Conservation (phyloP, 1,140 invertebrate genomes). For the Muscidifurax raptorellus region DNA sequence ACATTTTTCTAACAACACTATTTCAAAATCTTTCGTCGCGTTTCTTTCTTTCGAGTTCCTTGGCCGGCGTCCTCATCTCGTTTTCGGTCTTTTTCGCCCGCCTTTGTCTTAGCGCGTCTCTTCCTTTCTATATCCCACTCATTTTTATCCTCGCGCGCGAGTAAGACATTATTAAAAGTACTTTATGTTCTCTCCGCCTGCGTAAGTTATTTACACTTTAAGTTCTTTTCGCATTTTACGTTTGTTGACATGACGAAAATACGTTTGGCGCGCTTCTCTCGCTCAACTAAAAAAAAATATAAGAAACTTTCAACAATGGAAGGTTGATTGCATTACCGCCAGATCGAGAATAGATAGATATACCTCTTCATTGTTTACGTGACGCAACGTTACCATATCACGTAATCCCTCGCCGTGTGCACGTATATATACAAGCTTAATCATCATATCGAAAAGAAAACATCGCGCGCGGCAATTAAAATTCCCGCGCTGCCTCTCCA, state of each 20-base stretch:
- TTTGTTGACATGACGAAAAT: not conserved
- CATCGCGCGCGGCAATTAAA: slow-evolving; percentile 16
- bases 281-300: not conserved
- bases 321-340: not conserved
- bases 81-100: not conserved
- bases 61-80: not conserved
- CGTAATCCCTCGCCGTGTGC: not conserved
- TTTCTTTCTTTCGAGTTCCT: not conserved
- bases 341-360: not conserved
- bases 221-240: slow-evolving; percentile 9
- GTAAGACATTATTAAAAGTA: slow-evolving; percentile 35
- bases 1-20: too few species aligned
- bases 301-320: not conserved
- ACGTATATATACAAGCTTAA: slow-evolving; percentile 8
- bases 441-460: not conserved
- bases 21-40: not conserved
- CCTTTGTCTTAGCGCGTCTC: slow-evolving; percentile 1
- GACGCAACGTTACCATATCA: not conserved
- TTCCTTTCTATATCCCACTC: not conserved
- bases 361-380: not conserved
- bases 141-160: not conserved
- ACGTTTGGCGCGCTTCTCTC: not conserved
- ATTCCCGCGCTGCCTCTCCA: not conserved
- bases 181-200: slow-evolving; percentile 5
- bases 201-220: not conserved